phyloP scores from a whole-genome alignment of 2,888 invertebrate genomes.

The Micropterix aruncella region DNA sequence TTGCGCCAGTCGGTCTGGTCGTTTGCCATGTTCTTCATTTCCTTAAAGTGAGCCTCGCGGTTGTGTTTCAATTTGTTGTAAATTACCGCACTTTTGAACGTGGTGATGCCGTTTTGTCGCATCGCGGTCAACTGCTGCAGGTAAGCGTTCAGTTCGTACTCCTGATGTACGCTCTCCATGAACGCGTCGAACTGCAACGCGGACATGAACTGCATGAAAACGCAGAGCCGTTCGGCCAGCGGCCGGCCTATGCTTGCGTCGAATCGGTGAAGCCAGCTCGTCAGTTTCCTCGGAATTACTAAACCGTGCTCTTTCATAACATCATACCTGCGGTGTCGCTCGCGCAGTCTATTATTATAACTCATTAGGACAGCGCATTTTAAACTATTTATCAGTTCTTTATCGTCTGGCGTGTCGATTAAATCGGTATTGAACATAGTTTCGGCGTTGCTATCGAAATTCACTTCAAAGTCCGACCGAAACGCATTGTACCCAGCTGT shows the following conservation, averaged over 20 bases:
- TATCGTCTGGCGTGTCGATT: conserved; percentile 28
- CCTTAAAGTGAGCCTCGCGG: conserved; percentile 25
- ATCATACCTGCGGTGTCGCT: conserved; percentile 55
- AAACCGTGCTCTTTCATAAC: conserved; percentile 69
- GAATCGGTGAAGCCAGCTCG: conserved; percentile 56
- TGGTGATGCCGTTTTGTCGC: conserved; percentile 55
- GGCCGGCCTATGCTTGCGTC: conserved; percentile 42
- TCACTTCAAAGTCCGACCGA: conserved; percentile 73
- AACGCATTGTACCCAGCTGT: conserved; percentile 74
- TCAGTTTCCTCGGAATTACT: conserved; percentile 55
- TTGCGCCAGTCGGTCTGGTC: conserved; percentile 16
- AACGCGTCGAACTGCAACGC: conserved; percentile 63
- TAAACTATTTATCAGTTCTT: conserved; percentile 43
- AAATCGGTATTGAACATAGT: conserved; percentile 39
- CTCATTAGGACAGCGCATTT: conserved; percentile 55
- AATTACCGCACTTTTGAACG: conserved; percentile 44
- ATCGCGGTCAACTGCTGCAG: conserved; percentile 48
- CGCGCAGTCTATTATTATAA: conserved; percentile 64
- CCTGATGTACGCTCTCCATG: conserved; percentile 61
- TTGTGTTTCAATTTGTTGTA: conserved; percentile 51
- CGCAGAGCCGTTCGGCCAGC: conserved; percentile 46
- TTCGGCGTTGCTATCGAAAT: conserved; percentile 75
- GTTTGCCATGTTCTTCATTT: neutral
- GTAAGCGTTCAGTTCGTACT: conserved; percentile 49
- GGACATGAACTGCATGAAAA: conserved; percentile 63